phyloP scores from a whole-genome alignment of 2,888 invertebrate species.

The Epsilonema sp. region DNA sequence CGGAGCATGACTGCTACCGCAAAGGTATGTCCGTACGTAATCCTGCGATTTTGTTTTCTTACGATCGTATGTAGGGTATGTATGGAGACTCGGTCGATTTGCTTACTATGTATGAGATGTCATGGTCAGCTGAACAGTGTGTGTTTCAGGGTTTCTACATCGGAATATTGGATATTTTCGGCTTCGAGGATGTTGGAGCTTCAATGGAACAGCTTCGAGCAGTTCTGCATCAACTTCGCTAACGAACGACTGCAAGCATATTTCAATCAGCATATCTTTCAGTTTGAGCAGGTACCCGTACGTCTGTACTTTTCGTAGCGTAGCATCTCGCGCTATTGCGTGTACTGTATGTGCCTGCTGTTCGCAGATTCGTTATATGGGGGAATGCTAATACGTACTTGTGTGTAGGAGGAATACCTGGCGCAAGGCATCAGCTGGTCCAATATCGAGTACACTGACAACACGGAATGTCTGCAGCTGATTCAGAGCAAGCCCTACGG shows the following conservation, averaged over 20 bases:
- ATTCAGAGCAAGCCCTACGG: slow-evolving; percentile 78
- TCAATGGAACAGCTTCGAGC: slow-evolving; percentile 59
- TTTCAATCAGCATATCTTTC: slow-evolving; percentile 93
- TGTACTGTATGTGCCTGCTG: too few relatives aligned
- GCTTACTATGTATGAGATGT: background rate
- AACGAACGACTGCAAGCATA: slow-evolving; percentile 92
- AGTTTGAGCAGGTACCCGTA: slow-evolving; percentile 57
- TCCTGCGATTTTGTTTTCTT: background rate
- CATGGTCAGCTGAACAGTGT: background rate
- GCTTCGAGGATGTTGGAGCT: slow-evolving; percentile 88
- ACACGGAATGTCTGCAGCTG: slow-evolving; percentile 74
- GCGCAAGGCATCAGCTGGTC: slow-evolving; percentile 84
- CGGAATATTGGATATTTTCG: slow-evolving; percentile 83
- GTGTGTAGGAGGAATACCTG: slow-evolving; percentile 74
- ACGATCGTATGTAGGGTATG: too few relatives aligned
- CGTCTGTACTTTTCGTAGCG: too few relatives aligned
- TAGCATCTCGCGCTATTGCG: too few relatives aligned
- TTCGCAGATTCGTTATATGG: too few relatives aligned
- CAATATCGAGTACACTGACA: slow-evolving; percentile 84
- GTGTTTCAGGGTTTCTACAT: slow-evolving; percentile 63
- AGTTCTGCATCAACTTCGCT: slow-evolving; percentile 88
- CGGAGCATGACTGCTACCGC: slow-evolving; percentile 11
- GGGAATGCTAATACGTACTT: too few relatives aligned
- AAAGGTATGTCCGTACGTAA: background rate
- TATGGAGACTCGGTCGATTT: background rate